Base-by-base conservation (phyloP, 2,888 invertebrate genomes). In the Lasius platythorax region DNA sequence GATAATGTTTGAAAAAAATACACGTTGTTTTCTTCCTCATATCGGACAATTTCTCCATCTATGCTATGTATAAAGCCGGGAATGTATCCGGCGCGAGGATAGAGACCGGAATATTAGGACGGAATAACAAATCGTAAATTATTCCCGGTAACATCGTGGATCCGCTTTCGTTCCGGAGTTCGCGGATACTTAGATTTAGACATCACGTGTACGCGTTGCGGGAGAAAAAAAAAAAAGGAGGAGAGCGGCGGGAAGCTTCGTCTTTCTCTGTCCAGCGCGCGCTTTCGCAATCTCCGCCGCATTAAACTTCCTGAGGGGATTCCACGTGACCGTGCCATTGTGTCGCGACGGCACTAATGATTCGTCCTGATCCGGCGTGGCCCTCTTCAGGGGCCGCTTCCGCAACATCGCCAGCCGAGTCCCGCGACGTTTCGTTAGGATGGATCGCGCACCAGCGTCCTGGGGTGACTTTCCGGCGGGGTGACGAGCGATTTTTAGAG, bases 331-430 rank as follows among this genome's bases (percentile, higher is more conserved):
- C 82, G 58, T 50, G 56, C 89, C 87, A 93, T 94, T 94, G 92
- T 93, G 87, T 89, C 89, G 85, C 83, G 81, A 89, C 85, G 90
- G 87, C 91, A 92, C 93, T 94, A 94, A 94, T 94, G 94, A 94
- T 94, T 94, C 94, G 93, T 94, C 91, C 92, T 93, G 93, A 94
- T 94, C 94, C 94, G 94, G 94, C 88, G 87, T 86, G 87, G 86
- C 74, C 75, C 85, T 87, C 76, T 72, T 79, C 37, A 63, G 30
- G 50, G 84, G 78, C 73, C 53, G 83, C 64, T 85, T 87, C 84
- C 88, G 67, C 74, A 66, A 64, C 64, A 43, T 40, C 53, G 66
- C 67, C 61, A 61, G 37, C 30, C 23, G 79, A 88, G 75, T 66
- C 74, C 64, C 81, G 83, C 76, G 82, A 85, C 56, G 64, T 75